These are phyloP conservation scores for Platyrinchus mystaceus DNA, from an alignment of 2,797 vertebrate species.

Conservation along the genomic window DNA sequence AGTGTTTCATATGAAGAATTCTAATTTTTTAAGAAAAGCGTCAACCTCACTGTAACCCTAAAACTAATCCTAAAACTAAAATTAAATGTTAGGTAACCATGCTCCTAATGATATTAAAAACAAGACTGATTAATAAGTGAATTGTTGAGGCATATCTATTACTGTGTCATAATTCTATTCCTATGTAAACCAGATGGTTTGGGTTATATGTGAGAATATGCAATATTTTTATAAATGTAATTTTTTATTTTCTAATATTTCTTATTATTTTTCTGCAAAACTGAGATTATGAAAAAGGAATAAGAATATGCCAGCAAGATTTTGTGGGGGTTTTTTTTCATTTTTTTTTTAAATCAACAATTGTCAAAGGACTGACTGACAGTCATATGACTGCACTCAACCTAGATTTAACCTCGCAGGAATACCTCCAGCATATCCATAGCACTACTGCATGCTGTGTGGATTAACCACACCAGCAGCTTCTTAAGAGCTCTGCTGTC, in stretches of 20 bases:
- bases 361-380: neutral
- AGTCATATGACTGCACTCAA: neutral
- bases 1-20: neutral
- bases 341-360: neutral
- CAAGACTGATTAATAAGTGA: neutral
- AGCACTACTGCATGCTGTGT: neutral
- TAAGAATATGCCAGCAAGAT: neutral
- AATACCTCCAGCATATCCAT: neutral
- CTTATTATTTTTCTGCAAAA: neutral
- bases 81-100: neutral
- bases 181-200: neutral
- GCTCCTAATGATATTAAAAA: neutral
- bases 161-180: neutral
- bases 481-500: neutral
- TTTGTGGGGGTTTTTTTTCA: neutral
- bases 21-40: neutral
- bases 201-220: neutral
- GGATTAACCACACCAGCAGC: neutral
- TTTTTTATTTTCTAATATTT: neutral
- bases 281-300: neutral
- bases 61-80: neutral
- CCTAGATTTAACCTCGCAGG: neutral
- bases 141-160: neutral
- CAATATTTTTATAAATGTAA: neutral
- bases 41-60: neutral